Percentiles rank a stretch among this genome's conserved stretches.
Conservation (phyloP, 2,888 invertebrate genomes). For the Germaria angustata region DNA sequence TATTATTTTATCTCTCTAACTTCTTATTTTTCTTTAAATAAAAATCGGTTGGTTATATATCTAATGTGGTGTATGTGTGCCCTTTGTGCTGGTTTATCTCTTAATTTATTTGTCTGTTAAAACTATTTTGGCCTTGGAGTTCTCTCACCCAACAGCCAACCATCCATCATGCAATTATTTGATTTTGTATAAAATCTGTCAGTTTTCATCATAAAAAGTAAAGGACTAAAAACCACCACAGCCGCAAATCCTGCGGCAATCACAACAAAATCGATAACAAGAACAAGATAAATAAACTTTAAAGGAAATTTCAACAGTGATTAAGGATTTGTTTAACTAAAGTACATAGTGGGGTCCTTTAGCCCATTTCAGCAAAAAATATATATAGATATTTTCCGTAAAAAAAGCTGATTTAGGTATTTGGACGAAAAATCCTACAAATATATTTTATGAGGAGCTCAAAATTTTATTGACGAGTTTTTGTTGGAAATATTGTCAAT, state of each 20-base stretch:
- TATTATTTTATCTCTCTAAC: background rate
- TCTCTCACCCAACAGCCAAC: conserved; percentile 18
- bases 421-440: too few species aligned
- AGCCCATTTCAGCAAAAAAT: background rate
- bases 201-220: background rate
- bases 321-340: conserved; percentile 6
- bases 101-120: background rate
- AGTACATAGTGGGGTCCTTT: background rate
- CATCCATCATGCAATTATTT: conserved; percentile 45
- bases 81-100: background rate
- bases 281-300: background rate
- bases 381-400: too few species aligned
- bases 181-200: conserved; percentile 28
- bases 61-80: background rate
- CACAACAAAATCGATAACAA: background rate
- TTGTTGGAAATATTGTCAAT: too few species aligned
- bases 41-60: background rate
- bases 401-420: too few species aligned
- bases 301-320: conserved; percentile 6
- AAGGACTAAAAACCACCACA: background rate
- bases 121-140: background rate
- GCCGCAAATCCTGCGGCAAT: background rate
- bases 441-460: too few species aligned
- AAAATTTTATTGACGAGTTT: too few species aligned
- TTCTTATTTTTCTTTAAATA: background rate